Evolutionary conservation across 2,888 invertebrate genomes (phyloP), one percentile per base, ranked within the genome.

Genomic region (Macrophya alboannulata): DNA sequence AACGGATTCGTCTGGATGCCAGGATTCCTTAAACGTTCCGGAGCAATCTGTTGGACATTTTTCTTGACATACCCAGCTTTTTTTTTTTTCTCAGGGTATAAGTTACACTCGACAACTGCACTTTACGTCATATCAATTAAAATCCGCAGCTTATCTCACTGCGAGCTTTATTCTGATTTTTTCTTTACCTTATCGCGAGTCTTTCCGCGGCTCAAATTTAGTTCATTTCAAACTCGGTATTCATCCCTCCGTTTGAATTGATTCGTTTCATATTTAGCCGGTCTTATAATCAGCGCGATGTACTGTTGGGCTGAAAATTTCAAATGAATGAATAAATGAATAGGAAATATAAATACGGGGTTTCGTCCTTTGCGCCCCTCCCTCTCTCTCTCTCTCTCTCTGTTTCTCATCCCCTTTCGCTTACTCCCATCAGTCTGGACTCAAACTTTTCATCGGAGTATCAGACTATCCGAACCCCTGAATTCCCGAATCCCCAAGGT

Each of bases 311-410:
- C 31, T 48, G 10, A 77, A 31, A 55, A 55, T 77, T 51, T 55
- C 15, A 17, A 77, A 77, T 55, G 25, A 77, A 77, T 77, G 55
- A 77, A 77, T 77, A 77, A 77, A 77, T 77, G 77, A 55, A 55
- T 74, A 45, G 72, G 21, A 21, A 45, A 74, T 74, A 74, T 74
- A 74, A 43, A 45, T 45, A 21, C 45, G 9, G 55, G 31, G 17
- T 77, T 37, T 55, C 17, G 55, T 17, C n/a, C 21, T 31, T 37
- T n/a, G n/a, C n/a, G n/a, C n/a, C n/a, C n/a, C 31, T 31, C 1
- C 45, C n/a, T 31, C 17, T 17, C 55, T 5, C 12, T 12, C n/a
- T 8, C 31, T 17, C 31, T 51, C 15, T 55, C 51, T 17, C 31
- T 51, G n/a, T 21, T 31, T 31, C 31, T 2, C 31, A 31, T 9